Conservation (phyloP, 2,888 invertebrate species). For the Caenorhabditis doughertyi region DNA sequence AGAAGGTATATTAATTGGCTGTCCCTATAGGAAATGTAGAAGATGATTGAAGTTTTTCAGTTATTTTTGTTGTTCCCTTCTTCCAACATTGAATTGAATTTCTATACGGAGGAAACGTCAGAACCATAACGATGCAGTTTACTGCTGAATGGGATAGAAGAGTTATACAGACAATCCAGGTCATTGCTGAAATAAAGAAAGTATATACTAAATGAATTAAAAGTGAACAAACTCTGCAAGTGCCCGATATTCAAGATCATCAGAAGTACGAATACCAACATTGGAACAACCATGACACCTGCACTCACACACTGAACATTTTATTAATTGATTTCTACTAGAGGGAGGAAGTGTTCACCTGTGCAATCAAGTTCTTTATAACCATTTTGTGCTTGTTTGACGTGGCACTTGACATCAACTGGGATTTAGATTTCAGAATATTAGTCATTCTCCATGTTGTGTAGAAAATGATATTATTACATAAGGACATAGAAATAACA, state of each 20-base stretch:
- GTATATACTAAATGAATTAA: background rate
- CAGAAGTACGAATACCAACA: background rate
- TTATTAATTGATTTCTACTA: background rate
- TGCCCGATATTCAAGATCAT: background rate
- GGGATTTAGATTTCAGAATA: background rate
- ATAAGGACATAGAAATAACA: background rate
- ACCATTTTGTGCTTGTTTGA: background rate
- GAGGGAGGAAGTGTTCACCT: background rate
- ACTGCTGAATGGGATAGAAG: background rate
- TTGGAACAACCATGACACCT: background rate
- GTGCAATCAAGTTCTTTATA: background rate
- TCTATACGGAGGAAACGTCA: background rate
- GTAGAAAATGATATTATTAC: background rate
- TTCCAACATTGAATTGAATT: background rate
- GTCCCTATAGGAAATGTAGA: background rate
- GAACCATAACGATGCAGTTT: background rate
- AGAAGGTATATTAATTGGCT: background rate
- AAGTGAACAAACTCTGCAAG: background rate
- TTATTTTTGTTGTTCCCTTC: background rate
- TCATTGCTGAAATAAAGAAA: background rate
- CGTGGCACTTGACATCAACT: background rate
- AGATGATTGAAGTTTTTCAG: constrained; percentile 7
- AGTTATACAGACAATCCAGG: background rate
- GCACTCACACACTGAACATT: constrained; percentile 2
- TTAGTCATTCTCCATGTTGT: background rate